phyloP scores from a whole-genome alignment of 2,888 invertebrate species.

The Bombylius discolor region DNA sequence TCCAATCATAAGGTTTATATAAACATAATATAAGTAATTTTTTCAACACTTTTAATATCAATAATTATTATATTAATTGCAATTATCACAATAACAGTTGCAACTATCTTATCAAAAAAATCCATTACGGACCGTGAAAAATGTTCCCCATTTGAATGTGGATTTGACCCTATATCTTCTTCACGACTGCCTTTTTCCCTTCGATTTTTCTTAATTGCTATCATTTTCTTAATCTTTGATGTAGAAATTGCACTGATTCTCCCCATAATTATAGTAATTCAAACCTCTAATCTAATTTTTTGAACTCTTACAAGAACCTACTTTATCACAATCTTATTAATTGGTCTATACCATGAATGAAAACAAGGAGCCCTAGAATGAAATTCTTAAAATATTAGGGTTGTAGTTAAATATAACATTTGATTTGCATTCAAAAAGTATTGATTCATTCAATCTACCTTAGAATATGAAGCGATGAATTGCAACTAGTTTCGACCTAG shows the following conservation, averaged over 20 bases:
- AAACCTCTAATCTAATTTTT: slow-evolving; percentile 24
- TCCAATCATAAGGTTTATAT: slow-evolving; percentile 54
- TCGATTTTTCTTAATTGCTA: slow-evolving; percentile 52
- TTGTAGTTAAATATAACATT: slow-evolving; percentile 39
- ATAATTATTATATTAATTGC: slow-evolving; percentile 35
- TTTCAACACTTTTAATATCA: slow-evolving; percentile 31
- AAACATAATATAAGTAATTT: slow-evolving; percentile 47
- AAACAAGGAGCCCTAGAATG: slow-evolving; percentile 48
- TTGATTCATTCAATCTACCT: slow-evolving; percentile 29
- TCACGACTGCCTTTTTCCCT: slow-evolving; percentile 44
- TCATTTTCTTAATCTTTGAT: slow-evolving; percentile 63
- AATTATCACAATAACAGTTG: slow-evolving; percentile 39
- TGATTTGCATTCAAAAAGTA: slow-evolving; percentile 40
- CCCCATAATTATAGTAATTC: slow-evolving; percentile 40
- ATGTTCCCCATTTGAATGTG: slow-evolving; percentile 50
- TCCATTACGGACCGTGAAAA: slow-evolving; percentile 47
- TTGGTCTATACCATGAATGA: slow-evolving; percentile 43
- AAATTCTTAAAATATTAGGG: slow-evolving; percentile 26
- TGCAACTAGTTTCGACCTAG: slow-evolving; percentile 44
- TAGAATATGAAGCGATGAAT: slow-evolving; percentile 38
- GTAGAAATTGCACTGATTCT: slow-evolving; percentile 54
- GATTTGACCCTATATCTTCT: slow-evolving; percentile 42
- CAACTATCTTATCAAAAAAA: slow-evolving; percentile 46
- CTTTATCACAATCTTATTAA: slow-evolving; percentile 41
- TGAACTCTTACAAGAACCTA: slow-evolving; percentile 27